A percentile compares a stretch with the other conserved stretches of the same genome.
These are phyloP conservation scores for Drosophila parvula DNA, from an alignment of 1,140 invertebrate genomes.

Conservation along the genomic window DNA sequence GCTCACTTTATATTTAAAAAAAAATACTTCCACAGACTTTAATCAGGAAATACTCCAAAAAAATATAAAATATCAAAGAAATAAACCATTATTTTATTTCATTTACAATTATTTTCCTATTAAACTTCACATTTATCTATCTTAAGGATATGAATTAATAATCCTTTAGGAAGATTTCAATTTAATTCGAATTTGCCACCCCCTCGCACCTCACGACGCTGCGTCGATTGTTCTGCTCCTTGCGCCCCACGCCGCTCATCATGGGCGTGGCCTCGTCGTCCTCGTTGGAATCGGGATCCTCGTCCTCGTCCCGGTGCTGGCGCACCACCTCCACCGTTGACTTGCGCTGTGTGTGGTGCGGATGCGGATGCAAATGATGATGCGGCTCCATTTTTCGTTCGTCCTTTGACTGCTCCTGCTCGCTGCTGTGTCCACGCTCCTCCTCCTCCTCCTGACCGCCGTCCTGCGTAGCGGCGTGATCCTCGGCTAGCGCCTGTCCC, in stretches of 20 bases:
- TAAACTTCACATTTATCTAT: background rate
- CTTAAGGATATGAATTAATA: background rate
- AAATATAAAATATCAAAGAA: background rate
- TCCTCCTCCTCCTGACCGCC: slow-evolving; percentile 9
- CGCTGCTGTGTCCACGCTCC: background rate
- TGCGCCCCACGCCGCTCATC: slow-evolving; percentile 67
- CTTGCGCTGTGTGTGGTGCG: slow-evolving; percentile 20
- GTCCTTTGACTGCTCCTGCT: slow-evolving; percentile 14
- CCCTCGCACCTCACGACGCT: slow-evolving; percentile 78
- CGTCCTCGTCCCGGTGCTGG: slow-evolving; percentile 18
- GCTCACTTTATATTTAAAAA: background rate
- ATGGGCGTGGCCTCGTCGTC: slow-evolving; percentile 57
- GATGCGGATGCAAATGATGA: slow-evolving; percentile 13
- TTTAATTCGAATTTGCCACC: background rate
- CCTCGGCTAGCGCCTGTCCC: background rate
- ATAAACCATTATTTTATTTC: background rate
- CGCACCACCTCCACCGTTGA: slow-evolving; percentile 15
- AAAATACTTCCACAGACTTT: background rate
- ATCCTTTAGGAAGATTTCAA: background rate
- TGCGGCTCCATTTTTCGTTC: slow-evolving; percentile 52
- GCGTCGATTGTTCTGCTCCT: slow-evolving; percentile 82
- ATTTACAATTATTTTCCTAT: background rate
- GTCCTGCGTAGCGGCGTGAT: slow-evolving; percentile 8
- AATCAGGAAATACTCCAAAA: rapidly evolving
- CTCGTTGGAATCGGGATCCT: slow-evolving; percentile 54